Conservation (phyloP, 2,888 invertebrate genomes). For the Sycophila texana region DNA sequence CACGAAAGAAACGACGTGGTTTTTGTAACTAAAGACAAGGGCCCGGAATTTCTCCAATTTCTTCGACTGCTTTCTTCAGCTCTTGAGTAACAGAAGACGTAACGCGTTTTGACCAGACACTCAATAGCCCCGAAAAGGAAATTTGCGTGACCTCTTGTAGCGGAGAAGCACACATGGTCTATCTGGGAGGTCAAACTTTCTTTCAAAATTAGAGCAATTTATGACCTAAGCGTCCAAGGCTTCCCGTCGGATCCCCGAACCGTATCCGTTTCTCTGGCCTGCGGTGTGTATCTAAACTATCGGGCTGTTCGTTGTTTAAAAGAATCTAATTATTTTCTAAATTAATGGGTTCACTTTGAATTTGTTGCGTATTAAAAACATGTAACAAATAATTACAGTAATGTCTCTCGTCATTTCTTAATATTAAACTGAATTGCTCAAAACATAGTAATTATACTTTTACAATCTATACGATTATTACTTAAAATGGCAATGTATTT, state of each 20-base stretch:
- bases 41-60: constrained; percentile 51
- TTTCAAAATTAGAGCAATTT: constrained; percentile 72
- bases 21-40: constrained; percentile 32
- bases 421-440: too few species aligned
- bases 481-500: too few species aligned
- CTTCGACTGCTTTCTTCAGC: constrained; percentile 45
- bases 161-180: constrained; percentile 63
- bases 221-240: constrained; percentile 64
- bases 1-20: background rate
- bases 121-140: constrained; percentile 57
- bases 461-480: too few species aligned
- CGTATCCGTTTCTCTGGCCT: constrained; percentile 41
- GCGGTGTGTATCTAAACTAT: constrained; percentile 5
- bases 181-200: constrained; percentile 63
- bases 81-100: constrained; percentile 48
- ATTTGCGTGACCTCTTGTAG: constrained; percentile 64
- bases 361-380: background rate
- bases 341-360: constrained; percentile 4
- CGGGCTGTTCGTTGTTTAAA: constrained; percentile 11
- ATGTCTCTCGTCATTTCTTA: too few species aligned
- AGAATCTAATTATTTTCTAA: constrained; percentile 17
- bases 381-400: too few species aligned
- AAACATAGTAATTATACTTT: too few species aligned
- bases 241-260: constrained; percentile 41
- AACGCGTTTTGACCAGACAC: constrained; percentile 1